phyloP scores from a whole-genome alignment of 1,140 invertebrate genomes.

The Hyles euphorbiae region DNA sequence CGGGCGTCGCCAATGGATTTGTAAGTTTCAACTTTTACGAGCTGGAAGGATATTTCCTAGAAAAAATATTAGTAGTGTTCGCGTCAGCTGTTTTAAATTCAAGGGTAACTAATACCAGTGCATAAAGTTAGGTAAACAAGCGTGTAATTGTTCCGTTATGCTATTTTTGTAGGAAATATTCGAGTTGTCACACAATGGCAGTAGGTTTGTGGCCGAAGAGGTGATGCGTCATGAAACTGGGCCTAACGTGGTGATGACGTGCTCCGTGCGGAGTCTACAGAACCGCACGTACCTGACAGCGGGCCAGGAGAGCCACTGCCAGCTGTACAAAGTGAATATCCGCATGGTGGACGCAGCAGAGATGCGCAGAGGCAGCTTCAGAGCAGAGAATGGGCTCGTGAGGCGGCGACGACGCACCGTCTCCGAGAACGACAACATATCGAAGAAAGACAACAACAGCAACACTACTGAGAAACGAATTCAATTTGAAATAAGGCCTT shows the following conservation, averaged over 20 bases:
- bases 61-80: conserved; percentile 20
- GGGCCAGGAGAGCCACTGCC: conserved; percentile 94
- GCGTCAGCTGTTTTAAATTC: conserved; percentile 38
- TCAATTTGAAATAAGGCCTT: conserved; percentile 82
- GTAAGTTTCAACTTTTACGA: conserved; percentile 76
- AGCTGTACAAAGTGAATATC: conserved; percentile 89
- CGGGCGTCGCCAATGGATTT: conserved; percentile 96
- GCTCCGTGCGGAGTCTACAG: conserved; percentile 78
- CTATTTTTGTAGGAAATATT: conserved; percentile 87
- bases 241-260: conserved; percentile 94
- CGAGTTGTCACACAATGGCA: conserved; percentile 89
- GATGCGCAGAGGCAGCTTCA: conserved; percentile 65
- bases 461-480: conserved; percentile 77
- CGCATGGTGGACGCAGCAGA: conserved; percentile 77
- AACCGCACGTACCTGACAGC: conserved; percentile 86
- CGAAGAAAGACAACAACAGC: conserved; percentile 66
- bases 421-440: conserved; percentile 64
- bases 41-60: background rate
- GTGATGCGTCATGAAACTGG: conserved; percentile 92
- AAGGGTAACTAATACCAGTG: conserved; percentile 2
- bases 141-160: conserved; percentile 5
- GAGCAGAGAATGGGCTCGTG: conserved; percentile 69
- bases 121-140: background rate
- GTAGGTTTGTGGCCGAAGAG: conserved; percentile 88
- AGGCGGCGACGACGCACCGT: conserved; percentile 57